phyloP scores from a whole-genome alignment of 2,113 vertebrate species.

The Oceanodroma tethys region DNA sequence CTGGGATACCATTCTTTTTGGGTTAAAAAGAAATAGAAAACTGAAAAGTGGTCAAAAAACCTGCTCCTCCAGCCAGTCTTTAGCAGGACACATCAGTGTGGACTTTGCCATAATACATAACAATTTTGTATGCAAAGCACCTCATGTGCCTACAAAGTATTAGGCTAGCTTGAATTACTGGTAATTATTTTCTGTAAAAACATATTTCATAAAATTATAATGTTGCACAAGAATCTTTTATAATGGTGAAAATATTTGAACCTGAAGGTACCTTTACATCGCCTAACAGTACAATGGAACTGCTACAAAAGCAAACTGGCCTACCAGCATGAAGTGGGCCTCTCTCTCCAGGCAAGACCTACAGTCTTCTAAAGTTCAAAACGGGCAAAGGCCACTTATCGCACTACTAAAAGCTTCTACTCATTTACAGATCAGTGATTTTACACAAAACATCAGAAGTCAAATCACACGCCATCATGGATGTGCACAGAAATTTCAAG shows the following conservation, averaged over 20 bases:
- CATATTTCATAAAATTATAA: neutral
- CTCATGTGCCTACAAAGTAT: neutral
- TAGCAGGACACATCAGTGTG: neutral
- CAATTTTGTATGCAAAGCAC: neutral
- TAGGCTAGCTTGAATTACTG: neutral
- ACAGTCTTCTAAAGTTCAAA: neutral
- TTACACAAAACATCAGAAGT: neutral
- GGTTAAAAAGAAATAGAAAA: neutral
- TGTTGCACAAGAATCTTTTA: neutral
- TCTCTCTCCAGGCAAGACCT: neutral
- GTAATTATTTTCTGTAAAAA: neutral
- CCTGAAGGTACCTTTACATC: neutral
- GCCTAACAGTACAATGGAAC: neutral
- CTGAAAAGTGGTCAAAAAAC: neutral
- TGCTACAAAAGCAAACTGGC: neutral
- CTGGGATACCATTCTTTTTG: neutral
- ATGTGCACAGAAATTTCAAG: neutral
- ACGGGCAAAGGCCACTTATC: neutral
- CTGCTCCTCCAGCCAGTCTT: neutral
- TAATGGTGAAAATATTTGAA: neutral
- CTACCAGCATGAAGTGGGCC: neutral
- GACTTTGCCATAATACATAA: neutral
- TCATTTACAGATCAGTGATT: neutral
- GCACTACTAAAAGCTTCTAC: neutral
- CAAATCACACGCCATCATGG: rapidly evolving